Base-by-base conservation (phyloP, 1,140 invertebrate species). In the Neodiprion pinetum region DNA sequence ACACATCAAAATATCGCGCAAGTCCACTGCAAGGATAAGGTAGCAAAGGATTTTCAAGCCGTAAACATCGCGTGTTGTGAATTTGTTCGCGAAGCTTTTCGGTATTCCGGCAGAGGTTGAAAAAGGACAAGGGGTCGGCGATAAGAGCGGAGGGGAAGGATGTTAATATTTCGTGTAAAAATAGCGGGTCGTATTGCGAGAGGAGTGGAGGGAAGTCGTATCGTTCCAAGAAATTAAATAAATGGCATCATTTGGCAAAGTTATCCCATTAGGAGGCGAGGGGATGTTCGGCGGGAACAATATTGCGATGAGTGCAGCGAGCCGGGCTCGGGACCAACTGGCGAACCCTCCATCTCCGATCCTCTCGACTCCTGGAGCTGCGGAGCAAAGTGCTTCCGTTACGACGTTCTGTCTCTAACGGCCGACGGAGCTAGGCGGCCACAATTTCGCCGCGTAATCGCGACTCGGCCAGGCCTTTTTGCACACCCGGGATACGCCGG, bases 221-320 rank as follows among this genome's bases (percentile, higher is more conserved):
- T 79, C 78, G 77, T 81, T 84, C 81, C 78, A 84, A 80, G 79
- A 82, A 83, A 82, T 83, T 84, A 85, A 86, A 86, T 77, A 77
- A 84, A 87, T 84, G 80, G 79, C 81, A 85, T 86, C 81, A 83
- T 86, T 86, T 85, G 86, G 83, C 85, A 87, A 84, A 86, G 80
- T 85, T 82, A 79, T 76, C 53, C 80, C 79, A 80, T 85, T 83
- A 83, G 53, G 53, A 40, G 50, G 49, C 9, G 65, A 14, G 71
- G 70, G 67, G 61, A 61, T 61, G 28, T 40, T 40, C 28, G 48
- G 66, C 70, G 49, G 21, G 74, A 23, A 71, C 74, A 75, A 75
- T 75, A 75, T 75, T 75, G 74, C 74, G 65, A 67, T 48, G 61
- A 69, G 23, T 75, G 53, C n/a, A 40, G 4, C 11, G 53, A 61